phyloP scores from a whole-genome alignment of 2,113 vertebrate species.

The Labeo rohita region DNA sequence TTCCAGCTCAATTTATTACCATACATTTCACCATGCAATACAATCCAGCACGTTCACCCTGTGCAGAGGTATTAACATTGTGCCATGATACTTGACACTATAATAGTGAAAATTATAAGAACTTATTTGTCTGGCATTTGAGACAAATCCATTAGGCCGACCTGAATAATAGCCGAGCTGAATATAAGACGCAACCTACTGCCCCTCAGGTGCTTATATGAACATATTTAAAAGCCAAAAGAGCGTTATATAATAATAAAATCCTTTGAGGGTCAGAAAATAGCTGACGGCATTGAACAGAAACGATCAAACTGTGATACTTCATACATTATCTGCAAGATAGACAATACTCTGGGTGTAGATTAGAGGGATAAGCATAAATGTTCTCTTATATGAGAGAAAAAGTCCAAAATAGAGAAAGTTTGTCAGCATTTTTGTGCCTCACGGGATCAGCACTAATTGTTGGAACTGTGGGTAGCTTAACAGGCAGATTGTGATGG shows the following conservation, averaged over 20 bases:
- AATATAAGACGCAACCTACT: neutral
- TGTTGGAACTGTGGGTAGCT: neutral
- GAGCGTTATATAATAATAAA: constrained; percentile 13
- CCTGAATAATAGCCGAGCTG: constrained; percentile 23
- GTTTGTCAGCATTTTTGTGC: constrained; percentile 13
- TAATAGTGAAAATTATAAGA: constrained; percentile 37
- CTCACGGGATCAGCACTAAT: neutral
- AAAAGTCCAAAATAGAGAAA: neutral
- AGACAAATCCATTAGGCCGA: constrained; percentile 36
- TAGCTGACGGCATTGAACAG: neutral
- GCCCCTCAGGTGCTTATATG: neutral
- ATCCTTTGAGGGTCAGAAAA: neutral
- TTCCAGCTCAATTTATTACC: constrained; percentile 43
- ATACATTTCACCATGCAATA: constrained; percentile 40
- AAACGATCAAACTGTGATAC: neutral
- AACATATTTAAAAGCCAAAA: constrained; percentile 6
- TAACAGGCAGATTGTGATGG: constrained; percentile 24
- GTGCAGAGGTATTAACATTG: constrained; percentile 27
- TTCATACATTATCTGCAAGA: neutral
- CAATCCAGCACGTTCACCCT: constrained; percentile 19
- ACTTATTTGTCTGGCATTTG: constrained; percentile 40
- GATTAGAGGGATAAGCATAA: neutral
- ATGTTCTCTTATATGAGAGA: constrained; percentile 1
- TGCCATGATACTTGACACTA: constrained; percentile 27
- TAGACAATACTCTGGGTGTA: neutral